phyloP scores from a whole-genome alignment of 2,888 invertebrate species.

The Microchrysa polita region DNA sequence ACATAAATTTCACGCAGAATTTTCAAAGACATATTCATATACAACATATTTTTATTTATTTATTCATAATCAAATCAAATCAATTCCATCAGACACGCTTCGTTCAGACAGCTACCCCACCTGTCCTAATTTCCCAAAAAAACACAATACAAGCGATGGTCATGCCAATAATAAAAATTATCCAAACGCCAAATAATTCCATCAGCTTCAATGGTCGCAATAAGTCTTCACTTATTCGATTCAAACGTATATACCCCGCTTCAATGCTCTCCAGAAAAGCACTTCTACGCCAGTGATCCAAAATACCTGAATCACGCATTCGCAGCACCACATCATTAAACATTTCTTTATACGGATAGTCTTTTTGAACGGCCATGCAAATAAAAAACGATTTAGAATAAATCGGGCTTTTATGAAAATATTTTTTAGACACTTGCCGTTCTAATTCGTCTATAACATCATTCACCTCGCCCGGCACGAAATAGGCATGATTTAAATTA shows the following conservation, averaged over 20 bases:
- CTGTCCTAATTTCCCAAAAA: background rate
- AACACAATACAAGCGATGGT: background rate
- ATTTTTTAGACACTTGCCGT: background rate
- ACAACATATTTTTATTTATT: too few species aligned
- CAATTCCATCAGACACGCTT: too few species aligned
- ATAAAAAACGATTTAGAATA: background rate
- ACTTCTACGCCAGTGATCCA: background rate
- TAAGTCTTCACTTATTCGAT: background rate
- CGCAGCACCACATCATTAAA: background rate
- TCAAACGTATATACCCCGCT: background rate
- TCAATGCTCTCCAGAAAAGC: background rate
- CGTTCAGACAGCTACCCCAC: too few species aligned
- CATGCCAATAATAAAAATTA: background rate
- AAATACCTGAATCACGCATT: background rate
- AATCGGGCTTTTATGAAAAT: background rate
- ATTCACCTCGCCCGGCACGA: too few species aligned
- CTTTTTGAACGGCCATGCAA: background rate
- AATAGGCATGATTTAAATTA: too few species aligned
- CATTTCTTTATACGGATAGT: background rate
- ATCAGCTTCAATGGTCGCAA: background rate
- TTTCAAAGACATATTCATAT: too few species aligned
- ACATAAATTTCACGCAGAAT: too few species aligned
- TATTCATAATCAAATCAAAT: too few species aligned
- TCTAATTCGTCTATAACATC: background rate
- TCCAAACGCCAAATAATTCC: background rate